Percentiles rank a stretch among this genome's conserved stretches.
phyloP scores from a whole-genome alignment of 2,797 vertebrate genomes.

The Orestias chungarensis region DNA sequence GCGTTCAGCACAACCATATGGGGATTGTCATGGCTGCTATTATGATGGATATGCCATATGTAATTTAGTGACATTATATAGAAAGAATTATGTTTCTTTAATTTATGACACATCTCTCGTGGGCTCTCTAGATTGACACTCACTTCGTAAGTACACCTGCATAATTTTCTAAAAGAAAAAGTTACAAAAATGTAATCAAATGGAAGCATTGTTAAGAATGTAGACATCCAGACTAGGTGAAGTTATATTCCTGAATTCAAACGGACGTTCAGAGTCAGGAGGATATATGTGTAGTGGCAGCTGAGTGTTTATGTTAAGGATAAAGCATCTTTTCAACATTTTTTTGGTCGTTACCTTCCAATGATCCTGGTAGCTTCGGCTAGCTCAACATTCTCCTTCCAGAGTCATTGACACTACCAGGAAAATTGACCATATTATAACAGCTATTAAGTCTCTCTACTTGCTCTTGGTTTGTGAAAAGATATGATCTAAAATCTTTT shows the following conservation, averaged over 20 bases:
- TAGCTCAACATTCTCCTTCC: background rate
- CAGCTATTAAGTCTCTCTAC: background rate
- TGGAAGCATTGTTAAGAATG: background rate
- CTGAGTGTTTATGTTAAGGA: background rate
- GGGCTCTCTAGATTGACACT: background rate
- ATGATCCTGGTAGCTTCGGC: background rate
- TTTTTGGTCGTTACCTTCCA: background rate
- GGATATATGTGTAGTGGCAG: background rate
- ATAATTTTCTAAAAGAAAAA: background rate
- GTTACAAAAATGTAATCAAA: background rate
- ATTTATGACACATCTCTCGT: background rate
- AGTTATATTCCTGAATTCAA: too few species aligned
- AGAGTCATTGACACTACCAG: background rate
- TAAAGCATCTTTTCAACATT: background rate
- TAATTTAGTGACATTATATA: background rate
- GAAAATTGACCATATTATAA: background rate
- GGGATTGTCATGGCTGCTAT: background rate
- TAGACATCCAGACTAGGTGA: background rate
- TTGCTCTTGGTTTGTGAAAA: background rate
- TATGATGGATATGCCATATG: constrained; percentile 14
- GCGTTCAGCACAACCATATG: constrained; percentile 14
- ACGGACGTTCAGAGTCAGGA: too few species aligned
- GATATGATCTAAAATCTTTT: background rate
- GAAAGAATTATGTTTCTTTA: background rate
- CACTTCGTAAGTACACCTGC: background rate